phyloP scores from a whole-genome alignment of 2,888 invertebrate species.

The Rhabditoides inermis region DNA sequence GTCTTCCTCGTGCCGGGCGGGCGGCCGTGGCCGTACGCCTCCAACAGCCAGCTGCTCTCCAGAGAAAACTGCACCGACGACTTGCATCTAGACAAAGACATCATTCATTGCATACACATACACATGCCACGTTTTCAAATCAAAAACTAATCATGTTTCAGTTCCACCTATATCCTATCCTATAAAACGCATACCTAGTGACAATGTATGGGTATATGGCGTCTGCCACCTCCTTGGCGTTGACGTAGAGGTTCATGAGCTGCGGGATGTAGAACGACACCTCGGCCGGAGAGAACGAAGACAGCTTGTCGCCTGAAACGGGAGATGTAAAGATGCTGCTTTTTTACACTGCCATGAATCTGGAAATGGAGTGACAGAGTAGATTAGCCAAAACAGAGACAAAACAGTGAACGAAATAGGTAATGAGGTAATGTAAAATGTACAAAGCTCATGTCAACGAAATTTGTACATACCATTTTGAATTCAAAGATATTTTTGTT shows the following conservation, averaged over 20 bases:
- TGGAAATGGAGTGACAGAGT: no score
- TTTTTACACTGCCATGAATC: neutral
- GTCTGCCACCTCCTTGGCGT: slow-evolving; percentile 93
- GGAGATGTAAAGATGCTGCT: neutral
- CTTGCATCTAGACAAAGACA: slow-evolving; percentile 65
- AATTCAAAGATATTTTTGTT: no score
- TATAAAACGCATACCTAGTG: slow-evolving; percentile 62
- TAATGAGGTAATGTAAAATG: no score
- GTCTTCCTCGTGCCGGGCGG: slow-evolving; percentile 4
- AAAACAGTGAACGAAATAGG: no score
- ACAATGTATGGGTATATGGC: slow-evolving; percentile 75
- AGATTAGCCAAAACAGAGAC: no score
- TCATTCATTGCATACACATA: neutral
- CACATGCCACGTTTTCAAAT: neutral
- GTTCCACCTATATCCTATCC: neutral
- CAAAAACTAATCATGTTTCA: neutral
- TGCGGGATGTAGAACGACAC: slow-evolving; percentile 97
- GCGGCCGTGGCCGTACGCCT: slow-evolving; percentile 78
- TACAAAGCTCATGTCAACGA: no score
- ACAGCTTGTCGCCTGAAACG: slow-evolving; percentile 77
- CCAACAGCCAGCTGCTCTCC: slow-evolving; percentile 88
- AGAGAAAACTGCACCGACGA: slow-evolving; percentile 89
- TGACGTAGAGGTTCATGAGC: slow-evolving; percentile 93
- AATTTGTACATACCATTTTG: no score
- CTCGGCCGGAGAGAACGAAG: slow-evolving; percentile 80